Percentiles rank a stretch among this genome's conserved stretches.
Evolutionary conservation across 2,888 invertebrate species (phyloP).

Genomic region (Corythucha ciliata): DNA sequence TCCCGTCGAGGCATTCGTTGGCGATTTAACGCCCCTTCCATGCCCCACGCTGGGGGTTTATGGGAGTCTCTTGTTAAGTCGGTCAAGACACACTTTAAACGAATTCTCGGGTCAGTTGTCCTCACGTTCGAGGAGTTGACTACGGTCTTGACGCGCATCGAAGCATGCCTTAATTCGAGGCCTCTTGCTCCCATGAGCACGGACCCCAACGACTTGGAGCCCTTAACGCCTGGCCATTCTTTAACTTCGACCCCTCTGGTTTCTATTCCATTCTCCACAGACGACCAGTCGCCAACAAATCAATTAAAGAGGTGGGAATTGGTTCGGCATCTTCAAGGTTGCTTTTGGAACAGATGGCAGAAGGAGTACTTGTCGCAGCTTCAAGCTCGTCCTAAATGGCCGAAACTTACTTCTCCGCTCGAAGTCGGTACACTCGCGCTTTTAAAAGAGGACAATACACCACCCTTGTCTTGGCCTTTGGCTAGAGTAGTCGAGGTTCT

Average conservation of each 20-base stretch:
- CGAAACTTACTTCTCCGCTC: constrained; percentile 19
- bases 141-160: constrained; percentile 34
- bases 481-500: too few species aligned
- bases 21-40: constrained; percentile 30
- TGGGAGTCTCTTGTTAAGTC: constrained; percentile 17
- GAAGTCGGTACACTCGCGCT: constrained; percentile 33
- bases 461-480: too few species aligned
- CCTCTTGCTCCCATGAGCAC: constrained; percentile 35
- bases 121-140: constrained; percentile 37
- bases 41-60: constrained; percentile 6
- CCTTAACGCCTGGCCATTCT: constrained; percentile 39
- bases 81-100: constrained; percentile 35
- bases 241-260: constrained; percentile 34
- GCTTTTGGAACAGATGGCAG: constrained; percentile 35
- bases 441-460: constrained; percentile 32
- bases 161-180: constrained; percentile 37
- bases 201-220: constrained; percentile 30
- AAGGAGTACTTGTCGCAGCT: constrained; percentile 35
- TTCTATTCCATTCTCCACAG: constrained; percentile 32
- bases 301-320: constrained; percentile 35
- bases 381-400: constrained; percentile 36
- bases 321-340: constrained; percentile 33
- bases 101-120: constrained; percentile 28
- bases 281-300: constrained; percentile 24
- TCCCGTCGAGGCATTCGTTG: constrained; percentile 11